Base-by-base conservation (phyloP, 2,113 vertebrate species). In the Monarcha castaneiventris region DNA sequence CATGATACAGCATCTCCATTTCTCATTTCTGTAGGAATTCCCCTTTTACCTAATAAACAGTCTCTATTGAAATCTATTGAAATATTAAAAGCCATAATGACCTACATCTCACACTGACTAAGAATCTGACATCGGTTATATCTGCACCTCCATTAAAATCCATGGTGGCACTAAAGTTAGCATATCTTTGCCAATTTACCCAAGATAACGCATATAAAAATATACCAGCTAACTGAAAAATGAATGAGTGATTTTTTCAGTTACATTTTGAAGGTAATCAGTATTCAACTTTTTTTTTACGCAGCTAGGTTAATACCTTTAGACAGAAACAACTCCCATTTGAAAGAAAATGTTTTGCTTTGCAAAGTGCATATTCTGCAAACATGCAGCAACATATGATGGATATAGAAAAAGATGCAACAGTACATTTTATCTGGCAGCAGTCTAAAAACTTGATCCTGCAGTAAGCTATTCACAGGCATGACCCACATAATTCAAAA, bases 21-120 rank as follows among this genome's bases (percentile, higher is more conserved):
- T 91, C 54, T 79, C 43, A 63, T 87, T 96, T 94, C 97, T 97
- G 87, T 96, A 95, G 96, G 91, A 97, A 93, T 96, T 96, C 89
- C 81, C 90, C 82, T 93, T 89, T 86, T 84, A 79, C 67, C 81
- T 93, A 95, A 95, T 97, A 97, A 97, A 84, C 93, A 90, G 69
- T 72, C 87, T 64, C 81, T 97, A 96, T 97, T 96, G 98, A 96
- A 98, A 97, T 94, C 97, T 97, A 90, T 82, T 97, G 97, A 98
- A 97, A 94, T 98, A 96, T 94, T 92, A 91, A 97, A 94, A 73
- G 87, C 91, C 90, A 75, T 88, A 97, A 89, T 89, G 85, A 95
- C 87, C 64, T 83, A 87, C 82, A 83, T 52, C 79, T 84, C 49
- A 55, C 51, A 55, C 16, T 86, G 49, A 9, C 44, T 94, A 74